Percentiles rank a stretch among this genome's conserved stretches.
phyloP scores from a whole-genome alignment of 2,888 invertebrate genomes.

The Nemurella pictetii region DNA sequence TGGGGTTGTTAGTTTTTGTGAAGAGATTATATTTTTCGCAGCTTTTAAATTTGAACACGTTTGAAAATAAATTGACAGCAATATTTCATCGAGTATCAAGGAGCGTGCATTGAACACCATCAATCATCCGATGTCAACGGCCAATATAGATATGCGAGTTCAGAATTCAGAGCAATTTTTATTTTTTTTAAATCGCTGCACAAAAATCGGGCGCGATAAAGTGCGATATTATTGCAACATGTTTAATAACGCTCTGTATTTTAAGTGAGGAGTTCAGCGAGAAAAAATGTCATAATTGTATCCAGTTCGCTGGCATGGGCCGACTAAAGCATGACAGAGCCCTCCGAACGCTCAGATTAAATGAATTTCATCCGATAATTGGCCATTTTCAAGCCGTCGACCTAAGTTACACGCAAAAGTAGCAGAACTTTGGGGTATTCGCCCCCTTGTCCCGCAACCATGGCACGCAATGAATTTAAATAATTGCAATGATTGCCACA shows the following conservation, averaged over 20 bases:
- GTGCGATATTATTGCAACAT: neutral
- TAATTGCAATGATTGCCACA: constrained; percentile 8
- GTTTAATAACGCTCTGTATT: neutral
- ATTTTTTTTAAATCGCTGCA: neutral
- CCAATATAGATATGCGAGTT: neutral
- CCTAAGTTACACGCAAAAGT: constrained; percentile 17
- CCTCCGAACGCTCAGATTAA: neutral
- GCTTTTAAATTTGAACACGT: neutral
- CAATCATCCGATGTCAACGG: neutral
- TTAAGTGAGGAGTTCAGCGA: neutral
- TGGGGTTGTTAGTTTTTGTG: neutral
- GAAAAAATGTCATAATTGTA: neutral
- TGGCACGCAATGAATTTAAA: constrained; percentile 27
- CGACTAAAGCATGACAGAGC: neutral
- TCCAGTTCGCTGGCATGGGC: neutral
- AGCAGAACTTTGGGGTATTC: neutral
- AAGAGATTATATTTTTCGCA: neutral
- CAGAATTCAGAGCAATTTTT: neutral
- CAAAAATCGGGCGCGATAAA: neutral
- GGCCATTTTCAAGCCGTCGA: constrained; percentile 14
- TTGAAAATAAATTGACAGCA: neutral
- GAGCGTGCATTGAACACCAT: neutral
- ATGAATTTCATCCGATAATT: constrained; percentile 25
- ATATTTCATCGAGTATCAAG: neutral
- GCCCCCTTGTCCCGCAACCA: neutral